Base-by-base conservation (phyloP, 2,797 vertebrate genomes). In the Sebastes taczanowskii region DNA sequence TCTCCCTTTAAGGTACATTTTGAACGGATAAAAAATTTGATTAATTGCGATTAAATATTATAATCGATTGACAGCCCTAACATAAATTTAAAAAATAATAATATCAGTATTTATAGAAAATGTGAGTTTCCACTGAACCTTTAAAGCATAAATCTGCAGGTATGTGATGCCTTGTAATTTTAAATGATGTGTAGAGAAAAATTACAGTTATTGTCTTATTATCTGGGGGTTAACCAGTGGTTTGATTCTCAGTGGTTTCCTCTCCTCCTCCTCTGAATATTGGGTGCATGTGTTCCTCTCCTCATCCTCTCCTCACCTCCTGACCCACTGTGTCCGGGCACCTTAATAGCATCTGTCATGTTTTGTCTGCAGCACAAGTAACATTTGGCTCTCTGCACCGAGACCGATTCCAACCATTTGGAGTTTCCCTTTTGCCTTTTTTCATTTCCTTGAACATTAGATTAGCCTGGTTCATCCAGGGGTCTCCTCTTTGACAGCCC, bases 271-370 rank as follows among this genome's bases (percentile, higher is more conserved):
- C 58, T 65, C 59, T 30, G 4, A 58, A 32, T 72, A 80, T 60
- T 69, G 8, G 38, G 70, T 60, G 53, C 81, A 87, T 85, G 84
- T 85, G 74, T 77, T 82, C 49, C 75, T 0, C 82, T 80, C 74
- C 67, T 35, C 90, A 83, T 78, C 87, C 80, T 67, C 83, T 58
- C 27, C 71, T 91, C 82, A 77, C 85, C 86, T 72, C 85, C 83
- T 86, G 86, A 90, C 87, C 87, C 46, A 9, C 74, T 82, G 86
- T 88, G 82, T 77, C 71, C 42, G 27, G 81, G 68, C 78, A 91
- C 75, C 80, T 78, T 80, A 74, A 88, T 32, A 86, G 86, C 89
- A 88, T 91, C 86, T 92, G 88, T 91, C 93, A 89, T 87, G 85
- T 92, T 93, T 30, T 86, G 87, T 89, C 87, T 89, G 74, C 38